phyloP scores from a whole-genome alignment of 2,888 invertebrate species.

The Deladenus siricidicola region DNA sequence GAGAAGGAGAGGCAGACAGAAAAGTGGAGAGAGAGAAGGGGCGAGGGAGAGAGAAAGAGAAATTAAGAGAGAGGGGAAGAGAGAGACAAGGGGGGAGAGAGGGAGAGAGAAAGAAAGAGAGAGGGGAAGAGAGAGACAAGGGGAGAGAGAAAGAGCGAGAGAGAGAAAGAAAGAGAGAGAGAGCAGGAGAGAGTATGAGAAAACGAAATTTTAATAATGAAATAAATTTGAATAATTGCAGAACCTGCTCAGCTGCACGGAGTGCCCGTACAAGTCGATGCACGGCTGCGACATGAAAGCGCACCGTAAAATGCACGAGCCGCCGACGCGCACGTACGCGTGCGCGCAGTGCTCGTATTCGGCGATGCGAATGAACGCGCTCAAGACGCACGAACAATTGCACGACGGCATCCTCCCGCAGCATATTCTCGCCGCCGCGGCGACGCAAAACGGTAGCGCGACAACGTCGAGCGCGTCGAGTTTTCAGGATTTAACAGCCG shows the following conservation, averaged over 20 bases:
- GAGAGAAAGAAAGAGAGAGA: too few relatives aligned
- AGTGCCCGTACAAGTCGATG: slow-evolving; percentile 23
- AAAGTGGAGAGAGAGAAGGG: not conserved
- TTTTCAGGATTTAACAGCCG: too few relatives aligned
- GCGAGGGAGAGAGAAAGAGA: not conserved
- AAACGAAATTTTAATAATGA: not conserved
- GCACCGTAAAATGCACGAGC: slow-evolving; percentile 19
- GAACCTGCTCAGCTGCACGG: slow-evolving; percentile 10
- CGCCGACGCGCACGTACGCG: slow-evolving; percentile 2
- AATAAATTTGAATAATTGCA: not conserved
- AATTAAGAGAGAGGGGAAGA: not conserved
- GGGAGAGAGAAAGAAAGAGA: too few relatives aligned
- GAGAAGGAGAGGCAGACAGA: too few relatives aligned
- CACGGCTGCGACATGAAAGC: slow-evolving; percentile 30
- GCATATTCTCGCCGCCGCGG: not conserved
- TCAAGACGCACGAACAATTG: slow-evolving; percentile 12
- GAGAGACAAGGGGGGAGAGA: too few relatives aligned
- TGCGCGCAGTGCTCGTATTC: slow-evolving; percentile 15
- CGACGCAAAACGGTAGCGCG: too few relatives aligned
- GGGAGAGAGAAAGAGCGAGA: too few relatives aligned
- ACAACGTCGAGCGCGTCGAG: too few relatives aligned
- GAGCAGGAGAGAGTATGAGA: too few relatives aligned
- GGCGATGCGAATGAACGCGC: slow-evolving; percentile 16
- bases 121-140: too few relatives aligned
- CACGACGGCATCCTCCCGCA: slow-evolving; percentile 3